Evolutionary conservation across 2,888 invertebrate genomes (phyloP).

Genomic region (Oscheius sp.): DNA sequence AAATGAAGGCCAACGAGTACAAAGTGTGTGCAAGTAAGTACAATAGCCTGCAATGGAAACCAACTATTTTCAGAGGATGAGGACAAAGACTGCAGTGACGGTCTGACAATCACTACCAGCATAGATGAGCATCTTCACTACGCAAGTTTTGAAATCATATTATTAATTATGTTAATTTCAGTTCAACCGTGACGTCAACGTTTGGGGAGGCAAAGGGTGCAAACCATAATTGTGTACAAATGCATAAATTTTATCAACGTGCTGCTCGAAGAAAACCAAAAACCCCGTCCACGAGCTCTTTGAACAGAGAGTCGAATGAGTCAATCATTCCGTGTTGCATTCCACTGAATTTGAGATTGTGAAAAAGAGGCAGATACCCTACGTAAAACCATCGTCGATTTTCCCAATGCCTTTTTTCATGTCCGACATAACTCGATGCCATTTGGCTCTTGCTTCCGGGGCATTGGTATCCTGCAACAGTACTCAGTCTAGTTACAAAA

Average conservation of each 20-base stretch:
- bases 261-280: slow-evolving; percentile 13
- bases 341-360: background rate
- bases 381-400: slow-evolving; percentile 28
- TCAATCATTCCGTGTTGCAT: slow-evolving; percentile 31
- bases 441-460: slow-evolving; percentile 1
- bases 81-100: slow-evolving; percentile 56
- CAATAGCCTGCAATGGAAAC: background rate
- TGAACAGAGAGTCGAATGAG: slow-evolving; percentile 26
- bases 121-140: slow-evolving; percentile 66
- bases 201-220: slow-evolving; percentile 61
- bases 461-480: slow-evolving; percentile 22
- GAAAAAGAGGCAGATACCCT: background rate
- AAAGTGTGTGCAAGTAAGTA: slow-evolving; percentile 33
- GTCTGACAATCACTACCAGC: slow-evolving; percentile 55
- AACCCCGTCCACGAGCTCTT: slow-evolving; percentile 23
- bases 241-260: slow-evolving; percentile 15
- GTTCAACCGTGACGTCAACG: slow-evolving; percentile 55
- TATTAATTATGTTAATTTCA: too few relatives aligned
- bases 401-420: slow-evolving; percentile 11
- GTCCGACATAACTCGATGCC: slow-evolving; percentile 11
- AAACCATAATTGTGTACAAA: slow-evolving; percentile 31
- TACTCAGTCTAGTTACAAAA: background rate
- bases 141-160: background rate
- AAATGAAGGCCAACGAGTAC: slow-evolving; percentile 42
- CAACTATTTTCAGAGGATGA: slow-evolving; percentile 43